Conservation (phyloP, 1,140 invertebrate genomes). For the Portunus trituberculatus region DNA sequence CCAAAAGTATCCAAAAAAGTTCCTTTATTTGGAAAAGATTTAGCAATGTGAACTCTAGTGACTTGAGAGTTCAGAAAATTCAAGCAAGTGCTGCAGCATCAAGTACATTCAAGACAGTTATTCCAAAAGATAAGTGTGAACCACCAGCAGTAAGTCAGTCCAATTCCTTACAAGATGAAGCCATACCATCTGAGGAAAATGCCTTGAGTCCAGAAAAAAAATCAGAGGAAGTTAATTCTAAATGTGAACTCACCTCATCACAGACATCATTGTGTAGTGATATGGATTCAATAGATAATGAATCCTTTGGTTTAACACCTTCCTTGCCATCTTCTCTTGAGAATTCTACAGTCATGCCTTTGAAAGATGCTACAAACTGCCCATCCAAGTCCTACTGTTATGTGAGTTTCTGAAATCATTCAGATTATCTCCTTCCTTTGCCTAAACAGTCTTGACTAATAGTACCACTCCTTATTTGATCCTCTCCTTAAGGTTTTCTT, state of each 20-base stretch:
- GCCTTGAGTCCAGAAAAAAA: neutral
- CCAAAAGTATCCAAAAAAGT: neutral
- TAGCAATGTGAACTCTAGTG: slow-evolving; percentile 29
- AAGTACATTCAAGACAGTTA: slow-evolving; percentile 49
- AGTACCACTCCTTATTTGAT: neutral
- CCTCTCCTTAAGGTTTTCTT: neutral
- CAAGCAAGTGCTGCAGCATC: slow-evolving; percentile 46
- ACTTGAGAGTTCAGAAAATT: slow-evolving; percentile 13
- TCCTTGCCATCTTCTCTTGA: slow-evolving; percentile 29
- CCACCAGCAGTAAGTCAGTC: neutral
- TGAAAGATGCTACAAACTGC: neutral
- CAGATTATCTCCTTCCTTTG: neutral
- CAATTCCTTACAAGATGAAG: neutral
- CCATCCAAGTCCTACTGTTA: neutral
- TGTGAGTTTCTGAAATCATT: neutral
- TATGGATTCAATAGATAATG: slow-evolving; percentile 65
- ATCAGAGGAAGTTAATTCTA: neutral
- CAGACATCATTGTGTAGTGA: slow-evolving; percentile 56
- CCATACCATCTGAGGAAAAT: neutral
- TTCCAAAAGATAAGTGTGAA: neutral
- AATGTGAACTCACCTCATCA: neutral
- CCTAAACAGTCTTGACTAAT: neutral
- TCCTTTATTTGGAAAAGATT: slow-evolving; percentile 57
- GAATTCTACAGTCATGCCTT: neutral
- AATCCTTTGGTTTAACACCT: slow-evolving; percentile 59